Base-by-base conservation (phyloP, 1,140 invertebrate genomes). In the Drosophila parabipectinata region DNA sequence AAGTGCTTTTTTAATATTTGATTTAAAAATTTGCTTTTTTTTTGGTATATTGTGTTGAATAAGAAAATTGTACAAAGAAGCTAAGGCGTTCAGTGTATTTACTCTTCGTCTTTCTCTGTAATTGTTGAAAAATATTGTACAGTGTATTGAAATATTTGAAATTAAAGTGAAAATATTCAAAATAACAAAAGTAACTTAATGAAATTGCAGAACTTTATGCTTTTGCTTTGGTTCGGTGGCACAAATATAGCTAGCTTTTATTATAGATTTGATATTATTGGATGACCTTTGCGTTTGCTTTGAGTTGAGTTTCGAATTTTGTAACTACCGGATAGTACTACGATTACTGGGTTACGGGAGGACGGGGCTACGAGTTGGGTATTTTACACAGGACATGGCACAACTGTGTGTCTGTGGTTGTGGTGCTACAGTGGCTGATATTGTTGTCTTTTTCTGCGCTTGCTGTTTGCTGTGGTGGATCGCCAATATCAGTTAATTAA, bases 101-200 rank as follows among this genome's bases (percentile, higher is more conserved):
- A 76, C 67, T 89, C 83, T 90, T 89, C 84, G 80, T 89, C 84
- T 84, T 89, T 89, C 77, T 89, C 84, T 89, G 84, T 74, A 89
- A 90, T 72, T 84, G 71, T 73, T 52, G 24, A 81, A 85, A 79
- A 61, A 48, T 41, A 51, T 59, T 63, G 45, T 77, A 72, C 63
- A 64, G 72, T 76, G 72, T 84, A 52, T 58, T 54, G 47, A 24
- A 21, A 45, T 55, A 26, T 57, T 26, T 64, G 28, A 58, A 48
- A 44, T 47, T 15, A 63, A 41, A 66, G 47, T 14, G n/a, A 47
- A 63, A 64, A 72, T 55, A 37, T 54, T 63, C 34, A 28, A 63
- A n/a, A 50, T 55, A 68, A 37, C 14, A 48, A 18, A 53, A 21
- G 64, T 41, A 51, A 73, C 26, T 47, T 14, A 58, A 58, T 6